phyloP scores from a whole-genome alignment of 2,113 vertebrate species.

The Globicephala melas region DNA sequence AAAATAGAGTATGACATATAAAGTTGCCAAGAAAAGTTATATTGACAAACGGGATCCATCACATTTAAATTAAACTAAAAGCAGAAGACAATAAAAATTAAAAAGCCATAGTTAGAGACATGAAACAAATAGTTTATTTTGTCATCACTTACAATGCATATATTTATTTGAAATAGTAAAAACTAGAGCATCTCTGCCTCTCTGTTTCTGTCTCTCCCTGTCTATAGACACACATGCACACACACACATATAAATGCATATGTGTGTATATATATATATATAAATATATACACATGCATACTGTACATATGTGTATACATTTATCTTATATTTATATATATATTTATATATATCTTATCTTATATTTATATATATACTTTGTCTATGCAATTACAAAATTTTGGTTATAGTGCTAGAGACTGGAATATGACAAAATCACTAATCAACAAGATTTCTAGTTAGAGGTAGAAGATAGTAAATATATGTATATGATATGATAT shows the following conservation, averaged over 20 bases:
- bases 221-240: neutral
- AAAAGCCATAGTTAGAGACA: neutral
- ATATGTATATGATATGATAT: too few relatives aligned
- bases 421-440: neutral
- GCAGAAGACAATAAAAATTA: neutral
- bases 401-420: neutral
- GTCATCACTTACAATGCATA: neutral
- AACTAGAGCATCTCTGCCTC: neutral
- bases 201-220: neutral
- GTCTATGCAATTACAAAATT: neutral
- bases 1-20: too few relatives aligned
- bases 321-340: neutral
- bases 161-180: neutral
- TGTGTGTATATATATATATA: neutral
- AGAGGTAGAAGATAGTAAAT: neutral
- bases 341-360: neutral
- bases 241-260: neutral
- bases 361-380: neutral
- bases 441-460: neutral
- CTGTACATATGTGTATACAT: too few relatives aligned
- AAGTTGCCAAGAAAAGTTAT: neutral
- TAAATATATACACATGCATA: neutral
- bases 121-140: neutral
- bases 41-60: neutral
- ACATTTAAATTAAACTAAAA: neutral